A percentile compares a stretch with the other conserved stretches of the same genome.
phyloP scores from a whole-genome alignment of 2,888 invertebrate genomes.

The Habroteleia sp. region DNA sequence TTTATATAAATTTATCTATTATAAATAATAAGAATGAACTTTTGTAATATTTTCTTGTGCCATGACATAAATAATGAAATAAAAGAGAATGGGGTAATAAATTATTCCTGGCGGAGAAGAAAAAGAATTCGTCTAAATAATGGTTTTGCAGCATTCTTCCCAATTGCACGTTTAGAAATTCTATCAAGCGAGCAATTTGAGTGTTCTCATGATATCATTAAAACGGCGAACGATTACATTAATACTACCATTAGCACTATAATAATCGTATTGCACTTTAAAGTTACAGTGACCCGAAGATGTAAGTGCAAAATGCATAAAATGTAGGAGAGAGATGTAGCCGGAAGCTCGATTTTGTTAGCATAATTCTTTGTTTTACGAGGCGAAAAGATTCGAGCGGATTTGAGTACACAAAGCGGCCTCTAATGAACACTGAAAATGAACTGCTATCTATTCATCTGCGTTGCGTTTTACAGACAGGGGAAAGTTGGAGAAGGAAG shows the following conservation, averaged over 20 bases:
- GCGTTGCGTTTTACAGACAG: conserved; percentile 44
- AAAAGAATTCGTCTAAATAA: conserved; percentile 30
- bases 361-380: conserved; percentile 50
- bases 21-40: too few relatives aligned
- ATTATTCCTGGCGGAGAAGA: conserved; percentile 10
- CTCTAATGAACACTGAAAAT: conserved; percentile 74
- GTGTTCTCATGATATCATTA: conserved; percentile 49
- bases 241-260: conserved; percentile 40
- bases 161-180: conserved; percentile 44
- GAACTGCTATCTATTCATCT: conserved; percentile 76
- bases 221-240: conserved; percentile 52
- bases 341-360: conserved; percentile 45
- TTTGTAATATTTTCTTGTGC: too few relatives aligned
- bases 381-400: conserved; percentile 25
- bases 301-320: conserved; percentile 60
- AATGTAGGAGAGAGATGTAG: too few relatives aligned
- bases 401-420: conserved; percentile 59
- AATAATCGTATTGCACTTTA: conserved; percentile 37
- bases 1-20: too few relatives aligned
- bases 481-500: conserved; percentile 38
- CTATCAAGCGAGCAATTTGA: conserved; percentile 47
- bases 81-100: conserved; percentile 25
- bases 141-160: conserved; percentile 31
- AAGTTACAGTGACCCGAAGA: conserved; percentile 66
- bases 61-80: conserved; percentile 21